phyloP scores from a whole-genome alignment of 2,797 vertebrate genomes.

The Podarcis lilfordi region DNA sequence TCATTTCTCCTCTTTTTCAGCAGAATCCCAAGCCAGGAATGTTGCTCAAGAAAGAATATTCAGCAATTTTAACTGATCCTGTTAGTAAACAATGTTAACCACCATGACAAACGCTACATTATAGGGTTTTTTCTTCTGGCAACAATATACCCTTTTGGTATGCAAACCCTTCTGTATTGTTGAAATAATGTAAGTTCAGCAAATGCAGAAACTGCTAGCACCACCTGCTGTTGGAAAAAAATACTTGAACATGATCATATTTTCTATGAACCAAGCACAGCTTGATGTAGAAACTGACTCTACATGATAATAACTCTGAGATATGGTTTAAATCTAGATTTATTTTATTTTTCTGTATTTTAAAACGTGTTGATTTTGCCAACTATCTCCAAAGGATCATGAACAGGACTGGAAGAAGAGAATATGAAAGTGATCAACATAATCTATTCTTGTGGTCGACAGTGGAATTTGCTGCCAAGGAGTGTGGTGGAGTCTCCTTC shows the following conservation, averaged over 20 bases:
- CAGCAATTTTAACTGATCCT: neutral
- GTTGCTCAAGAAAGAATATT: neutral
- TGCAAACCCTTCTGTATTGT: neutral
- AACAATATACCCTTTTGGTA: slow-evolving; percentile 19
- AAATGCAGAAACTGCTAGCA: slow-evolving; percentile 60
- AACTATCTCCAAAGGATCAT: neutral
- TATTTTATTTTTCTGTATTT: neutral
- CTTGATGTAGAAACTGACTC: neutral
- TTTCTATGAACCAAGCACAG: neutral
- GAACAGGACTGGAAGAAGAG: neutral
- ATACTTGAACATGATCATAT: slow-evolving; percentile 14
- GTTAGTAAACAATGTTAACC: neutral
- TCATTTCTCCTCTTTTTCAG: neutral
- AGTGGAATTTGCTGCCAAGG: no score
- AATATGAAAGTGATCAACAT: neutral
- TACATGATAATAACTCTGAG: no score
- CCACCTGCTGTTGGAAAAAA: slow-evolving; percentile 63
- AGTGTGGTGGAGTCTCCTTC: no score
- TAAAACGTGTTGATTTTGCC: neutral
- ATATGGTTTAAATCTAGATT: neutral
- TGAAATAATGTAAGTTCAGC: slow-evolving; percentile 18
- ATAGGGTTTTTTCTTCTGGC: slow-evolving; percentile 24
- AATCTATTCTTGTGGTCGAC: neutral
- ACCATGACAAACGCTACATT: neutral
- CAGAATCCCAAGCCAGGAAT: neutral